Base-by-base conservation (phyloP, 2,888 invertebrate species). In the Alentia gelatinosa region DNA sequence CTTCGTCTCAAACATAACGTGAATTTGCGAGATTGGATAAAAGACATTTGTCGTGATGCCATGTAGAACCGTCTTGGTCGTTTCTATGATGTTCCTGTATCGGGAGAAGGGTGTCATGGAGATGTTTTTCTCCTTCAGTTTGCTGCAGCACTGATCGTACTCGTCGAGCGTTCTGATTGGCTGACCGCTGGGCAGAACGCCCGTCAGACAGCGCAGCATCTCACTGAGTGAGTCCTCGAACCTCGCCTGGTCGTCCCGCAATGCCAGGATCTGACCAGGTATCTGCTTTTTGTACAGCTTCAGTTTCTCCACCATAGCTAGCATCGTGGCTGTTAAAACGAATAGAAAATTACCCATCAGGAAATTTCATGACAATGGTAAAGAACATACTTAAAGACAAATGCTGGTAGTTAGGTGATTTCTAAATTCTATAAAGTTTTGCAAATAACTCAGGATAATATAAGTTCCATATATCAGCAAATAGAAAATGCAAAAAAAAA, bases 201-300 rank as follows among this genome's bases (percentile, higher is more conserved):
- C 93, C 56, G 94, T 94, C 47, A 94, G 90, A 15, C 92, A 91
- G 39, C 93, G 91, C 89, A 94, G 93, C 91, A 95, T 94, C 90
- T 94, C 94, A n/a, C 92, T 93, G 15, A 94, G 93, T 74, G 92
- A 93, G 33, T 89, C 86, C 88, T 94, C 95, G 47, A 95, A 93
- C 9, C 92, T 92, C 90, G 93, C 92, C 90, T 94, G 94, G 19
- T 91, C 83, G 90, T 95, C 95, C 47, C 93, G 91, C 91, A 94
- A 92, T 19, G 15, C 19, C 35, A 5, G 39, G 23, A 83, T 39
- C 83, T 83, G 83, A 26, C 39, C 83, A 4, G 83, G 83, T 12
- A 83, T 35, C 39, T 23, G 35, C 40, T 83, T 83, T 39, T 35
- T 83, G 35, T 40, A 35, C 7, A 0, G 15, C 83, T 35, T 83